Percentiles rank a stretch among this genome's conserved stretches.
Conservation (phyloP, 2,888 invertebrate species). For the Trissoscelio sp. region DNA sequence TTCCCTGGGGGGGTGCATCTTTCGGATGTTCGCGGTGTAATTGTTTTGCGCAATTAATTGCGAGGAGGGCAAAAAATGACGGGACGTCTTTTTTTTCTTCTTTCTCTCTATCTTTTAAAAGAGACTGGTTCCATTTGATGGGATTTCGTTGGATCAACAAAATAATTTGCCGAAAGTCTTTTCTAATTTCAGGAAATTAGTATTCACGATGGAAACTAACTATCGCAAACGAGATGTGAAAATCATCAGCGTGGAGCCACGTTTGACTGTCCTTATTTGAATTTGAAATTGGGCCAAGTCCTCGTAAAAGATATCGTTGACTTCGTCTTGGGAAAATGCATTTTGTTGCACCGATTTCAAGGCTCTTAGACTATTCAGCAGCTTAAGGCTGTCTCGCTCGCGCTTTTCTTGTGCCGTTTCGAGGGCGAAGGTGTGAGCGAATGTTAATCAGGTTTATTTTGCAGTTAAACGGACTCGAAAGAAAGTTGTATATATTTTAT, state of each 20-base stretch:
- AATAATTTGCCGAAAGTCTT: constrained; percentile 57
- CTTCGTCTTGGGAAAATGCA: constrained; percentile 72
- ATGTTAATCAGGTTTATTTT: constrained; percentile 68
- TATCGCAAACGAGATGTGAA: constrained; percentile 76
- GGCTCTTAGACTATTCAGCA: constrained; percentile 66
- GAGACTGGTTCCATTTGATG: constrained; percentile 20
- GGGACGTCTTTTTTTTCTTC: not conserved
- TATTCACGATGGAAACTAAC: constrained; percentile 70
- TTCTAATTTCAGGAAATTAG: constrained; percentile 63
- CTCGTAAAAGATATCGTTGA: constrained; percentile 73
- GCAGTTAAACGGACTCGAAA: constrained; percentile 64
- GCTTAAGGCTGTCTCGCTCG: constrained; percentile 58
- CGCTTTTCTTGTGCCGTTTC: constrained; percentile 31
- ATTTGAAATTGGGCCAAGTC: constrained; percentile 80
- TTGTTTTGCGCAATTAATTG: not conserved
- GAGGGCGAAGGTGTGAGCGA: constrained; percentile 49
- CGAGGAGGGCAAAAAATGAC: not conserved
- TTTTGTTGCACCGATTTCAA: constrained; percentile 74
- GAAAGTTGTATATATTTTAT: constrained; percentile 61
- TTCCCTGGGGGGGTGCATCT: too few species aligned
- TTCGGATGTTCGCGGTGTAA: too few species aligned
- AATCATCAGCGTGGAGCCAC: constrained; percentile 72
- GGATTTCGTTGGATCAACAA: constrained; percentile 39
- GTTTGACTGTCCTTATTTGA: constrained; percentile 77
- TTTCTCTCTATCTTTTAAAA: not conserved